A percentile compares a stretch with the other conserved stretches of the same genome.
These are phyloP conservation scores for Lasioglossum oenotherae DNA, from an alignment of 2,888 invertebrate species.

Conservation along the genomic window DNA sequence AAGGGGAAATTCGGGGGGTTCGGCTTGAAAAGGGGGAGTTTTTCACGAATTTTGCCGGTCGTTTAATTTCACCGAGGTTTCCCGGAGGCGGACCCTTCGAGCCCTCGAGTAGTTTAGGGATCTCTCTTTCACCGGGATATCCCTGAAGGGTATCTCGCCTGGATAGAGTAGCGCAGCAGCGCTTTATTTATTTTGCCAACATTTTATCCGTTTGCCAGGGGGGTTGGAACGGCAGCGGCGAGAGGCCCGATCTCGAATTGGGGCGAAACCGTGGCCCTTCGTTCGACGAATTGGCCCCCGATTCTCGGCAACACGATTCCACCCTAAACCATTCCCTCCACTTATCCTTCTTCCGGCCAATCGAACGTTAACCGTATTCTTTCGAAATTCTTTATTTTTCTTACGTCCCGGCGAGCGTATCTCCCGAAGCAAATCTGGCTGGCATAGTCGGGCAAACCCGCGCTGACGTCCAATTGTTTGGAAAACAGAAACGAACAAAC, in stretches of 20 bases:
- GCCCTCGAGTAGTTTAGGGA: slow-evolving; percentile 31
- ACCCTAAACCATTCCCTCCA: slow-evolving; percentile 43
- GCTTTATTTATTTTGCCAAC: slow-evolving; percentile 69
- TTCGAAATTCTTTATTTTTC: slow-evolving; percentile 17
- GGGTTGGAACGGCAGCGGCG: slow-evolving; percentile 9
- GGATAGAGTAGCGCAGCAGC: slow-evolving; percentile 46
- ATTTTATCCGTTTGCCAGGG: slow-evolving; percentile 55
- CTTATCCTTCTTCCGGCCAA: slow-evolving; percentile 14
- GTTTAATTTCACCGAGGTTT: slow-evolving; percentile 60
- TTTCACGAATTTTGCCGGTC: slow-evolving; percentile 61
- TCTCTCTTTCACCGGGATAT: slow-evolving; percentile 46
- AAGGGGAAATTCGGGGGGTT: slow-evolving; percentile 22
- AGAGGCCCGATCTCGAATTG: slow-evolving; percentile 35
- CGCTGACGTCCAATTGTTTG: slow-evolving; percentile 10
- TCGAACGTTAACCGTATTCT: slow-evolving; percentile 22
- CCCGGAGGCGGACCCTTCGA: slow-evolving; percentile 30
- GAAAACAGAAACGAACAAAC: slow-evolving; percentile 5
- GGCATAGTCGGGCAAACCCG: background rate
- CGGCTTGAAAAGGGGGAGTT: slow-evolving; percentile 20
- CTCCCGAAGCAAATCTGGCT: background rate
- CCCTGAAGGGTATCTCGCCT: slow-evolving; percentile 39
- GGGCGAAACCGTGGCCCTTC: slow-evolving; percentile 31
- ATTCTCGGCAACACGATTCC: slow-evolving; percentile 60
- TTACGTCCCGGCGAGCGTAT: background rate
- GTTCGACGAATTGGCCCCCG: slow-evolving; percentile 65